Base-by-base conservation (phyloP, 2,113 vertebrate species). In the Tor tambroides region DNA sequence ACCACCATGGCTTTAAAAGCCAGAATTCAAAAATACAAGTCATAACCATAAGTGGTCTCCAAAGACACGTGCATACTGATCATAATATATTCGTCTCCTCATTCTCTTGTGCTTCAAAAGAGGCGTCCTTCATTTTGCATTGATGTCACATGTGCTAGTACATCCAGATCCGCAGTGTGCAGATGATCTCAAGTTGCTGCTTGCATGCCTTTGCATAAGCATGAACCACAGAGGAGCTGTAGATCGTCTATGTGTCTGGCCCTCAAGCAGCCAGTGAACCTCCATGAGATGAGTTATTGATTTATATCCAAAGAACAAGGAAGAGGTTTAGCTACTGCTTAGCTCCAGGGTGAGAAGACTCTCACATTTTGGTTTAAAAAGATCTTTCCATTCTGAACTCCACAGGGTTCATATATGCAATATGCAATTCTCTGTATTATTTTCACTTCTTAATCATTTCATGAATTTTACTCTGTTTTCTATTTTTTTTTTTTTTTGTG, bases 281-380 rank as follows among this genome's bases (percentile, higher is more conserved):
- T 81, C 4, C 11, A 38, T 72, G 75, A 78, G 80, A 35, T 19
- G 67, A 76, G 88, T 59, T 87, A 89, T 89, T 89, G 86, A 87
- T 89, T 65, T 17, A 87, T 49, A 82, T 6, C 28, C 12, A 75
- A 46, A 89, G 76, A 87, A 71, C 56, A 67, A 26, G 26, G 78
- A 80, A 75, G 69, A 81, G 76, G n/a, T 81, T 80, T 67, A 69
- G 38, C 14, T 14, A 26, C 12, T 38, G 43, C 26, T 38, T 9
- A 71, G 63, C n/a, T 85, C 19, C 19, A 14, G 19, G 35, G 67
- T 69, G 54, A 38, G 5, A 32, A 14, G 30, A 32, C 2, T 69
- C 49, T 86, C 17, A 5, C 28, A 71, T 49, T 26, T 28, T 41
- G 3, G 35, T 26, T 54, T 8, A 76, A 67, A 35, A n/a, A 41